Base-by-base conservation (phyloP, 2,113 vertebrate genomes). In the Pterocles burchelli region DNA sequence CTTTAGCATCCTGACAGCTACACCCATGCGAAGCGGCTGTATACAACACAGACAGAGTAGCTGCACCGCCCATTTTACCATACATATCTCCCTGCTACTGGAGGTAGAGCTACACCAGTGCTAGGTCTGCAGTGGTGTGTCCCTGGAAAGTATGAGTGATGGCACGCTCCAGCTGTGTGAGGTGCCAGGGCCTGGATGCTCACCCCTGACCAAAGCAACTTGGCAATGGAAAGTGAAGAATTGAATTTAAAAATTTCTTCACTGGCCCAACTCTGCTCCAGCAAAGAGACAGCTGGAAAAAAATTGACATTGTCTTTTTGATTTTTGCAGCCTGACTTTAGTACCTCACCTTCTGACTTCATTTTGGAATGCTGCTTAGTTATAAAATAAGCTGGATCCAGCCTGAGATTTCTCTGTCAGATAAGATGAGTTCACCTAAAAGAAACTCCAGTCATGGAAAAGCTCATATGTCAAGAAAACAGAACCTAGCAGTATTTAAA, bases 341-440 rank as follows among this genome's bases (percentile, higher is more conserved):
- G 61, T 86, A 36, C 33, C 38, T 95, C 67, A 92, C 73, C 80
- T 88, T 95, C 52, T 85, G 80, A 95, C 81, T 85, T 73, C 31
- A 65, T n/a, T 82, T 43, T 74, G 72, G 74, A 93, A 91, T 2
- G 3, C 34, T 5, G 3, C 36, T 82, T 78, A 48, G n/a, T 67
- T 94, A 84, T 52, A 95, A 87, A 93, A 85, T 70, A 76, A 96
- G n/a, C 74, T 87, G 33, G 52, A 94, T 77, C 12, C 48, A 83
- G 78, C 25, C 76, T 88, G 67, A 87, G 95, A 96, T 96, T 87
- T 83, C 31, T 62, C 17, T 63, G 48, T 72, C 52, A 87, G 93
- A 93, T 95, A 92, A 89, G 13, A 48, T 4, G 16, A 76, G n/a
- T 52, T 89, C 45, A 93, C 33, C 26, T 49, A 72, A 90, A 96